Evolutionary conservation across 2,113 vertebrate species (phyloP).

Genomic region (Paramormyrops kingsleyae): DNA sequence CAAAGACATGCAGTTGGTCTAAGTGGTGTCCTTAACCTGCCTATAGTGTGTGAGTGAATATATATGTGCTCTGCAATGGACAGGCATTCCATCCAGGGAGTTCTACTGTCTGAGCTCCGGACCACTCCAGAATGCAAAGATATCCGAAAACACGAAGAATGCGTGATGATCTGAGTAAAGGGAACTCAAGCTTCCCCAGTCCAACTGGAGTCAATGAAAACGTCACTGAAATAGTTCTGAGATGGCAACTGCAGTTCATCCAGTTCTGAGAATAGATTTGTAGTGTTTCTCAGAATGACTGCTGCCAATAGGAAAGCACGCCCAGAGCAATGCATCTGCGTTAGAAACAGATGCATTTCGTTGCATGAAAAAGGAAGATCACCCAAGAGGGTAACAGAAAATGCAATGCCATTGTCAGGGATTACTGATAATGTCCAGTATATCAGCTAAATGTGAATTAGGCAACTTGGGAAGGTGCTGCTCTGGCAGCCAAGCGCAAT

Average conservation of each 20-base stretch:
- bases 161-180: background rate
- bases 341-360: background rate
- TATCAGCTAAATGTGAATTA: conserved; percentile 17
- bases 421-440: conserved; percentile 7
- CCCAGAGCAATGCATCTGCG: background rate
- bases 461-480: conserved; percentile 5
- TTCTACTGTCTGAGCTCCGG: background rate
- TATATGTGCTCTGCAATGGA: background rate
- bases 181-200: background rate
- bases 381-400: background rate
- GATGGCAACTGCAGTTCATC: background rate
- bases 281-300: background rate
- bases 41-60: background rate
- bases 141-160: background rate
- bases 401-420: conserved; percentile 10
- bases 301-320: background rate
- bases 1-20: background rate
- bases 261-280: background rate
- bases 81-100: background rate
- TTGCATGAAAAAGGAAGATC: background rate
- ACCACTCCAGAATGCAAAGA: background rate
- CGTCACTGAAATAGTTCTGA: background rate
- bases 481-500: background rate
- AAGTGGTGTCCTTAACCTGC: background rate
- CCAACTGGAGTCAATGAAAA: background rate